Base-by-base conservation (phyloP, 2,888 invertebrate genomes). In the Dysmachus trigonus region DNA sequence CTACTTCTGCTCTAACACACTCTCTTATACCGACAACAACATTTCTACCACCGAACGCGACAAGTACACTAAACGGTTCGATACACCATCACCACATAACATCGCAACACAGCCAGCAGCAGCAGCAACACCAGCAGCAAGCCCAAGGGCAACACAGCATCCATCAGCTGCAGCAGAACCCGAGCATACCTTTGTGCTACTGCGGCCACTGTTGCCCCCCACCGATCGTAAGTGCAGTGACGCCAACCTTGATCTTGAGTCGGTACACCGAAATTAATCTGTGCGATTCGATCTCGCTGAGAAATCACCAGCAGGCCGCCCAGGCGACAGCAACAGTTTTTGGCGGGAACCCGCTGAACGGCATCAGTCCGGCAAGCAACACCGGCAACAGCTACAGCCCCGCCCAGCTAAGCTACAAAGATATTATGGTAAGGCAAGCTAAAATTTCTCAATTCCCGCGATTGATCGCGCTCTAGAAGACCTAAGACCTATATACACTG, bases 291-390 rank as follows among this genome's bases (percentile, higher is more conserved):
- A 86, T 88, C 73, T 85, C 88, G 38, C 84, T 88, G 82, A 86
- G 87, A 89, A 89, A 90, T 89, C 90, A 91, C 88, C 90, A 90
- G 88, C 90, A 91, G 88, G 88, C 88, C 30, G 88, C 87, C 41
- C 90, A 90, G 53, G 82, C 38, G 18, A 74, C 77, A 38, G 77
- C 84, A 35, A 41, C 81, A 82, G 31, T 72, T 35, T 30, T 76
- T 62, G 82, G 74, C 87, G 87, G 74, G 77, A 85, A 77, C 30
- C 35, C 83, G 10, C 5, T 86, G 47, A 86, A 83, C 83, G 83
- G 83, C 53, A 86, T 86, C 53, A 83, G 5, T 18, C 15, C 86
- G 15, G 51, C 35, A 13, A 86, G 51, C 41, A 79, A 47, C 74
- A 27, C 15, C n/a, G 47, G 35, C 38, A 51, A 38, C 33, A 30